Conservation (phyloP, 2,113 vertebrate genomes). For the Pollimyrus isidori region DNA sequence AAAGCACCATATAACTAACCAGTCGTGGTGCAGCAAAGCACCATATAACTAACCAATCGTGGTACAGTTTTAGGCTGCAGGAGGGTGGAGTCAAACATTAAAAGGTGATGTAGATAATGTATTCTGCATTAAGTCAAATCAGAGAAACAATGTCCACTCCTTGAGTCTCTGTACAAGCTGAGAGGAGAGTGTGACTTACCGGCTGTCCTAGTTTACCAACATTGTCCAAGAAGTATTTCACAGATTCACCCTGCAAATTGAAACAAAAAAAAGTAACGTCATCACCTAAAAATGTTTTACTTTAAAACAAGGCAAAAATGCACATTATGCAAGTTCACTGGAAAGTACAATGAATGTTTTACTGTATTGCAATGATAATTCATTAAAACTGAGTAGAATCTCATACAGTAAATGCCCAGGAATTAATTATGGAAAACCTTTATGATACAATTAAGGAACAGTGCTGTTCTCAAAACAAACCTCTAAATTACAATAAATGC, state of each 20-base stretch:
- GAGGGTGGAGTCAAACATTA: background rate
- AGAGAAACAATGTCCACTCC: background rate
- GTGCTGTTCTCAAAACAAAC: background rate
- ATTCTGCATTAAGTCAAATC: background rate
- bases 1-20: background rate
- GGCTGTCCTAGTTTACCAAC: constrained; percentile 87
- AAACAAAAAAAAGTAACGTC: constrained; percentile 33
- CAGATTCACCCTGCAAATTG: constrained; percentile 81
- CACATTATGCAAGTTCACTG: background rate
- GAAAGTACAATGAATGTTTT: background rate
- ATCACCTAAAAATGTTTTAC: background rate
- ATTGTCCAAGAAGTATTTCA: constrained; percentile 99
- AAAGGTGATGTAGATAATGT: background rate
- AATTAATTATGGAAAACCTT: background rate
- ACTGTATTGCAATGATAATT: background rate
- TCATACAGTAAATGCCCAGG: background rate
- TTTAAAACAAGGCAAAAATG: background rate
- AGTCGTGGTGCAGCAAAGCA: background rate
- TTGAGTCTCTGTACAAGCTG: background rate
- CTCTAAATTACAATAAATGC: background rate
- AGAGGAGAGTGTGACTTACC: constrained; percentile 64
- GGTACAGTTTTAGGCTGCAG: background rate
- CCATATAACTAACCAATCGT: background rate
- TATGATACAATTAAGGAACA: background rate
- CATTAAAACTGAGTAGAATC: background rate